These are phyloP conservation scores for Vanacampus margaritifer DNA, from an alignment of 2,113 vertebrate genomes.

Conservation along the genomic window DNA sequence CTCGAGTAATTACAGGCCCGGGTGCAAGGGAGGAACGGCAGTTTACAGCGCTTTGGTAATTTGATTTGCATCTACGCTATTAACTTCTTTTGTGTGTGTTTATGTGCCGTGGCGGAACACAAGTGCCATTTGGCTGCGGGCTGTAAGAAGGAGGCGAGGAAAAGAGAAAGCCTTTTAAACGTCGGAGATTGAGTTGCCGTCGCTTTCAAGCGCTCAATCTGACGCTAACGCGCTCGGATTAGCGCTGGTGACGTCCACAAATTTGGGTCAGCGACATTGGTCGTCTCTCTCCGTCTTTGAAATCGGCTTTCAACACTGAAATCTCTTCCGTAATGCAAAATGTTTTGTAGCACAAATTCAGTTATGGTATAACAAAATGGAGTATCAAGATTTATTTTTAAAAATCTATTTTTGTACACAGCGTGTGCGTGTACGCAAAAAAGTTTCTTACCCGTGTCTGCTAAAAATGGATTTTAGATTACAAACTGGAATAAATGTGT, in stretches of 20 bases:
- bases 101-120: constrained; percentile 83
- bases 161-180: constrained; percentile 57
- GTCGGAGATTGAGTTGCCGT: constrained; percentile 72
- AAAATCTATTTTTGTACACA: too few relatives aligned
- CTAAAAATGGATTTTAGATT: too few relatives aligned
- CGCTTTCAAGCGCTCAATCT: constrained; percentile 64
- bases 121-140: constrained; percentile 78
- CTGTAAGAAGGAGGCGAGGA: constrained; percentile 49
- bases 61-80: constrained; percentile 85
- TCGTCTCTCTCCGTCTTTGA: not conserved
- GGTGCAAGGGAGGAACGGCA: constrained; percentile 75
- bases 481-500: too few relatives aligned
- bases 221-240: constrained; percentile 53
- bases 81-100: constrained; percentile 82
- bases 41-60: constrained; percentile 78
- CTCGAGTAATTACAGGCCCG: constrained; percentile 78
- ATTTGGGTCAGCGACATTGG: not conserved
- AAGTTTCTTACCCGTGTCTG: too few relatives aligned
- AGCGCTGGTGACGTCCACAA: constrained; percentile 17
- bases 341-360: too few relatives aligned
- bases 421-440: too few relatives aligned
- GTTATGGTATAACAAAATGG: too few relatives aligned
- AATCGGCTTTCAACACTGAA: too few relatives aligned
- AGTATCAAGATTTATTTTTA: too few relatives aligned
- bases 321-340: too few relatives aligned